Conservation (phyloP, 2,797 vertebrate species). For the Sus cebifrons region DNA sequence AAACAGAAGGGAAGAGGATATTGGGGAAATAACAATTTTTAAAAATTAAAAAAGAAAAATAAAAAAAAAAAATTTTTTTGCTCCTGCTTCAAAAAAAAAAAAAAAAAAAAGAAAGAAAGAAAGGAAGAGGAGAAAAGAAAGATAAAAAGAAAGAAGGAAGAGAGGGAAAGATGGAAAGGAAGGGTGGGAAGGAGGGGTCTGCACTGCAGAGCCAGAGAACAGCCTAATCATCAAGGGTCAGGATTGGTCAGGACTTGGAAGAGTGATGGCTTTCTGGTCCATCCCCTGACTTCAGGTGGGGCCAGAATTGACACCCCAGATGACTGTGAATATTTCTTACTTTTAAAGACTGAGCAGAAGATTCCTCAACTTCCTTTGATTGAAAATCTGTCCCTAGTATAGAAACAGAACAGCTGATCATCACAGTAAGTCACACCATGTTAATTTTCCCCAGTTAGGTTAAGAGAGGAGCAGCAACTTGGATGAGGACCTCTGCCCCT, state of each 20-base stretch:
- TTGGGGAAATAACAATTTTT: too few species aligned
- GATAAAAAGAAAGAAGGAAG: neutral
- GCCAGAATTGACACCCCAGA: neutral
- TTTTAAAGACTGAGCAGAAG: slow-evolving; percentile 49
- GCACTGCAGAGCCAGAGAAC: neutral
- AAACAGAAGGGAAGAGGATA: neutral
- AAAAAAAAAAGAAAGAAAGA: neutral
- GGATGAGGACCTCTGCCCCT: neutral
- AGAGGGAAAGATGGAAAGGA: too few species aligned
- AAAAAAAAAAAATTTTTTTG: too few species aligned
- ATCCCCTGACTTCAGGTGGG: neutral
- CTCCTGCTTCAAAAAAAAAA: too few species aligned
- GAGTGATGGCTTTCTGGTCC: neutral
- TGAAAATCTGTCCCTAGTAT: neutral
- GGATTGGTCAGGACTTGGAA: neutral
- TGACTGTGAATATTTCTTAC: neutral
- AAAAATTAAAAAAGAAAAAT: too few species aligned
- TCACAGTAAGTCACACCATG: neutral
- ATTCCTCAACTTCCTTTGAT: neutral
- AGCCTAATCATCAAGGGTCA: neutral
- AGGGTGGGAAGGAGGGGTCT: neutral
- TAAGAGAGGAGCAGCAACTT: neutral
- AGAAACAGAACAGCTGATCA: neutral
- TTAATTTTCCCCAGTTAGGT: neutral
- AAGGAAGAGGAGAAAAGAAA: neutral